A percentile compares a stretch with the other conserved stretches of the same genome.
These are phyloP conservation scores for Nannobrachium achirus DNA, from an alignment of 2,113 vertebrate species.

Conservation along the genomic window DNA sequence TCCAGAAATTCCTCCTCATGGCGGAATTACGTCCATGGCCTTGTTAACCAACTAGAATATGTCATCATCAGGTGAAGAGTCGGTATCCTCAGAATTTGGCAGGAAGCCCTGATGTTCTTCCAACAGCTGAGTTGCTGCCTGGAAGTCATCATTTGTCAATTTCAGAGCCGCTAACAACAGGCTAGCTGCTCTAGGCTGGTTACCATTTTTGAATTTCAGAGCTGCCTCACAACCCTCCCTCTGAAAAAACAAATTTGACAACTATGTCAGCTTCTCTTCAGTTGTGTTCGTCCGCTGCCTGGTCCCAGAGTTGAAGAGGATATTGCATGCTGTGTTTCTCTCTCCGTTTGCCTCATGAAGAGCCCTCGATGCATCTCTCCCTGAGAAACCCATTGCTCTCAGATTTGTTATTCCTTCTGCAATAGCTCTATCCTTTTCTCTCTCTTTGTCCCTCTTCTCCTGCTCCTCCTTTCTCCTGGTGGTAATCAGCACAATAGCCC, in stretches of 20 bases:
- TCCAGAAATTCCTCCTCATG: constrained; percentile 92
- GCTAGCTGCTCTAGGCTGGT: too few species aligned
- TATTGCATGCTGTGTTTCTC: constrained; percentile 77
- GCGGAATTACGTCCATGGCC: constrained; percentile 86
- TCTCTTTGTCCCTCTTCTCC: constrained; percentile 80
- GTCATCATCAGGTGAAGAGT: not conserved
- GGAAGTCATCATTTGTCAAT: constrained; percentile 78
- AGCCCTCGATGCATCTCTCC: constrained; percentile 79
- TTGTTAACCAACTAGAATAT: constrained; percentile 82
- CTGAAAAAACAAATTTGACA: constrained; percentile 83
- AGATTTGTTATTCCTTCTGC: constrained; percentile 79
- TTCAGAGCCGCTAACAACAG: constrained; percentile 65
- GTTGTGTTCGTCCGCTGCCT: too few species aligned
- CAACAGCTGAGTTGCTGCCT: constrained; percentile 82
- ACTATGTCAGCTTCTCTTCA: constrained; percentile 68
- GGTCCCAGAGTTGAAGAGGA: too few species aligned
- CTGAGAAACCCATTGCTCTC: constrained; percentile 81
- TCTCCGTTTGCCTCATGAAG: constrained; percentile 79
- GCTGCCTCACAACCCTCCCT: constrained; percentile 48
- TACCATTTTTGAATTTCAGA: too few species aligned
- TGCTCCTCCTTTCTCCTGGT: constrained; percentile 83
- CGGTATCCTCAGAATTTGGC: not conserved
- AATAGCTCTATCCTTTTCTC: constrained; percentile 76
- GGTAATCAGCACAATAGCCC: too few species aligned
- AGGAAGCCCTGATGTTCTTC: constrained; percentile 78